phyloP scores from a whole-genome alignment of 2,113 vertebrate genomes.

The Plecturocebus donacophilus region DNA sequence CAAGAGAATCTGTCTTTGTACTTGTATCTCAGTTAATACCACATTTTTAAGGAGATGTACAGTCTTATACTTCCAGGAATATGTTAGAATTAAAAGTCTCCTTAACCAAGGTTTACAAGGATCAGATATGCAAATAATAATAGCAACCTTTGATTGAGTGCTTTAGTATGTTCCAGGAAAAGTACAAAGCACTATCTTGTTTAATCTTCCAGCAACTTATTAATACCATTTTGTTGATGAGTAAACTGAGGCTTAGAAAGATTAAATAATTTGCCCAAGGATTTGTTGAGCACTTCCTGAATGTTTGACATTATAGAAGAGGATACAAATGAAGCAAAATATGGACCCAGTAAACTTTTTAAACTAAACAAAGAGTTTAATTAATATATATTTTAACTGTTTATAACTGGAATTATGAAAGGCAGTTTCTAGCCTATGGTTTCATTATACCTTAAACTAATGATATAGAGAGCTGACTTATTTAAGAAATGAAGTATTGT shows the following conservation, averaged over 20 bases:
- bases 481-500: neutral
- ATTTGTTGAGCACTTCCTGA: neutral
- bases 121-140: neutral
- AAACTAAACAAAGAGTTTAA: neutral
- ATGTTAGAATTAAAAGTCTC: neutral
- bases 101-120: neutral
- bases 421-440: neutral
- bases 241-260: neutral
- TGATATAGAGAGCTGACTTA: neutral
- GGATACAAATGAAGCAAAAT: constrained; percentile 6
- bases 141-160: neutral
- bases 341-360: neutral
- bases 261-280: neutral
- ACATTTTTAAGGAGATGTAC: neutral
- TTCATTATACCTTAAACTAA: neutral
- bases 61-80: neutral
- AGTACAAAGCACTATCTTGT: neutral
- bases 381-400: neutral
- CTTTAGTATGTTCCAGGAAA: neutral
- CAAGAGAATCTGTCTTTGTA: neutral
- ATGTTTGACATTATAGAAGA: neutral
- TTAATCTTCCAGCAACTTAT: neutral
- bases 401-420: neutral
- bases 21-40: neutral
- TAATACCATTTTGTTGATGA: neutral